Percentiles rank a stretch among this genome's conserved stretches.
phyloP scores from a whole-genome alignment of 1,140 invertebrate genomes.

The Pogonognathellus flavescens region DNA sequence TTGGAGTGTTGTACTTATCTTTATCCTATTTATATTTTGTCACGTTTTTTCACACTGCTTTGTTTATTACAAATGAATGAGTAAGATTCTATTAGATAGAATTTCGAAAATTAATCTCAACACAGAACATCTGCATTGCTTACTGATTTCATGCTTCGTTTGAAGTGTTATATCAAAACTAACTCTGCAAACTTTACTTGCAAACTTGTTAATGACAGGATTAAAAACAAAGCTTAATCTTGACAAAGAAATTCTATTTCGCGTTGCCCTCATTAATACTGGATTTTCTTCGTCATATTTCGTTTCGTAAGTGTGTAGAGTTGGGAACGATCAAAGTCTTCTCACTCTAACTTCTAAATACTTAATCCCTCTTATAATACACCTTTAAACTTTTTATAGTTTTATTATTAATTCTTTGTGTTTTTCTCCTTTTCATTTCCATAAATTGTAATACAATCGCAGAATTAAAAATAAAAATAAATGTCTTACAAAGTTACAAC shows the following conservation, averaged over 20 bases:
- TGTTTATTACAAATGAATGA: slow-evolving; percentile 31
- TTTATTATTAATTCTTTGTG: too few relatives aligned
- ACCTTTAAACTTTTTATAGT: too few relatives aligned
- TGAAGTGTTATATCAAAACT: neutral
- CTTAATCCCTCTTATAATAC: too few relatives aligned
- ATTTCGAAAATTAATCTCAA: slow-evolving; percentile 3
- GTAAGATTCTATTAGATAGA: slow-evolving; percentile 28
- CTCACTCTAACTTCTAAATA: too few relatives aligned
- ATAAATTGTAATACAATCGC: too few relatives aligned
- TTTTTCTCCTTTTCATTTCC: too few relatives aligned
- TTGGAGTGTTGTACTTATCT: neutral
- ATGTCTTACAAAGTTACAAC: too few relatives aligned
- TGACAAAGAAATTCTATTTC: slow-evolving; percentile 24
- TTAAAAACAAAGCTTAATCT: slow-evolving; percentile 31
- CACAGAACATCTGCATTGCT: neutral
- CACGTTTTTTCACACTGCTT: slow-evolving; percentile 20
- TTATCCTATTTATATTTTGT: slow-evolving; percentile 23
- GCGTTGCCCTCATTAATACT: neutral
- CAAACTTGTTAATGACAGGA: slow-evolving; percentile 20
- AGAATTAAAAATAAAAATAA: too few relatives aligned
- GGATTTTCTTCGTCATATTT: neutral
- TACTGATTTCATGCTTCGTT: neutral
- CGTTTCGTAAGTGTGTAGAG: neutral
- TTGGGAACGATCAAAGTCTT: too few relatives aligned
- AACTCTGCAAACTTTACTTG: neutral